phyloP scores from a whole-genome alignment of 2,797 vertebrate genomes.

The Champsocephalus gunnari region DNA sequence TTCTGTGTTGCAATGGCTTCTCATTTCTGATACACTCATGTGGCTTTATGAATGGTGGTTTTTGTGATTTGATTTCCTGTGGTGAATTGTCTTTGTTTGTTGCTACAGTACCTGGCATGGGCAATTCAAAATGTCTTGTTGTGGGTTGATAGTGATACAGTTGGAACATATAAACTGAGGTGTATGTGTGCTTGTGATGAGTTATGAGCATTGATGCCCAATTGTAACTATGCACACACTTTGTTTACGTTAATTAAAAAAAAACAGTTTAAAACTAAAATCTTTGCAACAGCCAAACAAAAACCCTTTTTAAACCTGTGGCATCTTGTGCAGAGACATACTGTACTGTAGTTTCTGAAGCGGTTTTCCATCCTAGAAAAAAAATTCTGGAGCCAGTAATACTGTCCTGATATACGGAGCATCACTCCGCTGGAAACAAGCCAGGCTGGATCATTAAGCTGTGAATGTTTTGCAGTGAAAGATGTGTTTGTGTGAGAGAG shows the following conservation, averaged over 20 bases:
- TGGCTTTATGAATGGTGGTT: not conserved
- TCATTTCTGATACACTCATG: not conserved
- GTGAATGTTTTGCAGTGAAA: not conserved
- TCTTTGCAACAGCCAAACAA: not conserved
- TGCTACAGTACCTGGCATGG: not conserved
- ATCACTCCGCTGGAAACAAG: conserved; percentile 3
- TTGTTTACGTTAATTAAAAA: not conserved
- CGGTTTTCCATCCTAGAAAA: not conserved
- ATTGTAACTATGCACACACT: not conserved
- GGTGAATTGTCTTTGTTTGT: not conserved
- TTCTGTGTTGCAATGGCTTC: not conserved
- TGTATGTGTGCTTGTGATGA: not conserved
- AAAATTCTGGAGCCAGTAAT: not conserved
- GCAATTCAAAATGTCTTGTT: not conserved
- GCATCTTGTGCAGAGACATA: not conserved
- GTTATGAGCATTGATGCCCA: conserved; percentile 2
- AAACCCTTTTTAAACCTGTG: not conserved
- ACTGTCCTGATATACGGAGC: not conserved
- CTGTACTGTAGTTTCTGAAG: not conserved
- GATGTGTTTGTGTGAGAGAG: conserved; percentile 15
- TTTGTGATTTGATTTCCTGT: not conserved
- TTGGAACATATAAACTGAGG: too few relatives aligned
- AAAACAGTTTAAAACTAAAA: not conserved
- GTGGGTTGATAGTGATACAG: too few relatives aligned
- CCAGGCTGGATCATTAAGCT: conserved; percentile 2